phyloP scores from a whole-genome alignment of 2,113 vertebrate genomes.

The Cromileptes altivelis region DNA sequence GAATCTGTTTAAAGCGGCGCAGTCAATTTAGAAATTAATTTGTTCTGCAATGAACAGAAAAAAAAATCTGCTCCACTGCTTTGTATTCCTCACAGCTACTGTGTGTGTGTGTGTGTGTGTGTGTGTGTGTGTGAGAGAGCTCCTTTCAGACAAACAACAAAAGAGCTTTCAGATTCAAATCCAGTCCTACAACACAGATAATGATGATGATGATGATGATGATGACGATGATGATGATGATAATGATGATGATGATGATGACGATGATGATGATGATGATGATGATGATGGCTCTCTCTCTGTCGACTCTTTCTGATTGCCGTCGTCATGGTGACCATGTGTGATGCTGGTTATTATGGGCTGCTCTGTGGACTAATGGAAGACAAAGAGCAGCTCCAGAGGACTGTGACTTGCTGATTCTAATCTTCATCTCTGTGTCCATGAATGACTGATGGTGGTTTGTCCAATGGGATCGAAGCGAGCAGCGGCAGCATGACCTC shows the following conservation, averaged over 20 bases:
- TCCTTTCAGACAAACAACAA: conserved; percentile 63
- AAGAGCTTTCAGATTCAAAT: conserved; percentile 68
- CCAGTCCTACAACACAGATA: conserved; percentile 29
- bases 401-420: too few relatives aligned
- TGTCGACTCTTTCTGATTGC: background rate
- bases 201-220: conserved; percentile 28
- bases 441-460: too few relatives aligned
- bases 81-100: conserved; percentile 21
- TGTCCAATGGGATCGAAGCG: too few relatives aligned
- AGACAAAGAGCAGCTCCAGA: background rate
- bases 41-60: background rate
- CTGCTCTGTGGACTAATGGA: conserved; percentile 4
- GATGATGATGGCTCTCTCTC: background rate
- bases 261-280: conserved; percentile 12
- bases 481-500: too few relatives aligned
- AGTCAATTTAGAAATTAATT: background rate
- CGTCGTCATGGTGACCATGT: conserved; percentile 26
- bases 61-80: conserved; percentile 8
- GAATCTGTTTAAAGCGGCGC: background rate
- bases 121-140: conserved; percentile 11
- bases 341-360: conserved; percentile 43
- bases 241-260: conserved; percentile 19
- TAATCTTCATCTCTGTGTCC: too few relatives aligned
- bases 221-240: conserved; percentile 6
- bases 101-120: conserved; percentile 5